These are phyloP conservation scores for Triops longicaudatus DNA, from an alignment of 1,140 invertebrate genomes.

Conservation along the genomic window DNA sequence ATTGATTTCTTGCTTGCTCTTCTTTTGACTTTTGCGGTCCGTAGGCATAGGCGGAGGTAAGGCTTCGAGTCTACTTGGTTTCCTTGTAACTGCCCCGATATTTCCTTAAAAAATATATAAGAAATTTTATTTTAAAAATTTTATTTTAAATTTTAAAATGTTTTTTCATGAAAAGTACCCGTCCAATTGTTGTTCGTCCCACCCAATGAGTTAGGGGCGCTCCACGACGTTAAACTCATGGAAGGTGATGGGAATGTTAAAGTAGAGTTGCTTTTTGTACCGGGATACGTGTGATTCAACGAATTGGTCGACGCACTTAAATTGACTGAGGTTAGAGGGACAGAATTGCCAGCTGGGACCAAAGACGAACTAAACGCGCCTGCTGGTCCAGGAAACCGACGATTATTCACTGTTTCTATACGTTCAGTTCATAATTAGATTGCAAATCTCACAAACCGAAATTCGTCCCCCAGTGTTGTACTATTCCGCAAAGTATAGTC, in stretches of 20 bases:
- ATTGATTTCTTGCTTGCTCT: constrained; percentile 34
- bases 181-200: constrained; percentile 28
- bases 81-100: neutral
- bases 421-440: neutral
- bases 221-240: constrained; percentile 18
- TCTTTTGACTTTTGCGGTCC: constrained; percentile 31
- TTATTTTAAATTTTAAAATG: neutral
- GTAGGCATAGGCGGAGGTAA: constrained; percentile 35
- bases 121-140: neutral
- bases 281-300: neutral
- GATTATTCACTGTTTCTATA: neutral
- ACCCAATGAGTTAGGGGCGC: constrained; percentile 19
- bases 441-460: neutral
- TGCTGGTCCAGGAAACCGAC: neutral
- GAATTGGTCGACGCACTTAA: constrained; percentile 16
- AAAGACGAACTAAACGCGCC: constrained; percentile 17
- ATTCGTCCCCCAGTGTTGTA: neutral
- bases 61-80: constrained; percentile 31
- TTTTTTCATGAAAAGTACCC: constrained; percentile 31
- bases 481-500: no score
- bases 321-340: neutral
- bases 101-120: neutral
- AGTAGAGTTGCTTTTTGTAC: neutral
- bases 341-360: neutral
- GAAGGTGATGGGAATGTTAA: neutral